A percentile compares a stretch with the other conserved stretches of the same genome.
Evolutionary conservation across 2,113 vertebrate species (phyloP).

Genomic region (Nicator chloris): DNA sequence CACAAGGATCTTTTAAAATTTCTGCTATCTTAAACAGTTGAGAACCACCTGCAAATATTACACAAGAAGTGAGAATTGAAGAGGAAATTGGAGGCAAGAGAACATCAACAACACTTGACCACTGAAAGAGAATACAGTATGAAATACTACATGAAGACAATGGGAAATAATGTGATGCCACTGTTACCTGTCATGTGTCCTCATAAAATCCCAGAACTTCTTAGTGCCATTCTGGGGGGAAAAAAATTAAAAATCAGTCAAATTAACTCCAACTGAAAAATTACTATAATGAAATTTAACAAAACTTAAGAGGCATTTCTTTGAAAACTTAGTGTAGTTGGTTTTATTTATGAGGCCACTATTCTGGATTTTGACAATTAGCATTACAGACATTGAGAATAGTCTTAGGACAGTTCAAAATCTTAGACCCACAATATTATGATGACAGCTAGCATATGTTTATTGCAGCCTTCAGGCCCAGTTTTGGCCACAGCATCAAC

Average conservation of each 20-base stretch:
- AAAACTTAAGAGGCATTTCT: background rate
- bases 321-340: background rate
- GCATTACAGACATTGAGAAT: background rate
- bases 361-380: background rate
- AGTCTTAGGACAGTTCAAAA: background rate
- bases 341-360: background rate
- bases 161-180: background rate
- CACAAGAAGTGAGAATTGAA: background rate
- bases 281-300: background rate
- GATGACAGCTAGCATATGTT: background rate
- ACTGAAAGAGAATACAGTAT: background rate
- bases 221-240: slow-evolving; percentile 80
- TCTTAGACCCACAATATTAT: background rate
- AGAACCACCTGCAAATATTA: background rate
- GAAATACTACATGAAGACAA: background rate
- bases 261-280: background rate
- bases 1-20: background rate
- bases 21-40: background rate
- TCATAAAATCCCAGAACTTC: slow-evolving; percentile 92
- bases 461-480: background rate
- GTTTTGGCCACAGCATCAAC: background rate
- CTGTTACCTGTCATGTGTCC: slow-evolving; percentile 86
- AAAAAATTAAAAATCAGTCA: background rate
- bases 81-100: background rate
- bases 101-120: background rate